These are phyloP conservation scores for Coryphaenoides rupestris DNA, from an alignment of 2,113 vertebrate genomes.

Conservation along the genomic window DNA sequence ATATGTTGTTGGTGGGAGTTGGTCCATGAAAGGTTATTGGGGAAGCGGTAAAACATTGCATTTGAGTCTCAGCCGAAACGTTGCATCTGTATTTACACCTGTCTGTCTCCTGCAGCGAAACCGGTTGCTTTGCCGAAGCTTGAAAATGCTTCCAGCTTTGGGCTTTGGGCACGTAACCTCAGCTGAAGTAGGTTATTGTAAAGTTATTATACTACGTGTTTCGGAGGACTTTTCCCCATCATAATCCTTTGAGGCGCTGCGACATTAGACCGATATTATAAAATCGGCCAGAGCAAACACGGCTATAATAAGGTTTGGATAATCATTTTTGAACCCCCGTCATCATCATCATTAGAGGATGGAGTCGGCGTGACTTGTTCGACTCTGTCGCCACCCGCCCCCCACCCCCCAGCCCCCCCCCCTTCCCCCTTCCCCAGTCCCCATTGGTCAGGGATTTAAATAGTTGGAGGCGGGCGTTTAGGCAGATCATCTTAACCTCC, in stretches of 20 bases:
- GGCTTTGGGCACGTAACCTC: too few relatives aligned
- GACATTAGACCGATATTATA: constrained; percentile 59
- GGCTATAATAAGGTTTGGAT: constrained; percentile 55
- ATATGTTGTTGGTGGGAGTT: not conserved
- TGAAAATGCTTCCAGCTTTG: too few relatives aligned
- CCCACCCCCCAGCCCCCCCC: not conserved
- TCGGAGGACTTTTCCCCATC: constrained; percentile 34
- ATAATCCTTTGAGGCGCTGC: constrained; percentile 60
- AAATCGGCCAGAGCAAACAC: constrained; percentile 58
- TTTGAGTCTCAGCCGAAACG: not conserved
- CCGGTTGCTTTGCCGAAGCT: too few relatives aligned
- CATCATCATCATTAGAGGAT: constrained; percentile 30
- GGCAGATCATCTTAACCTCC: not conserved
- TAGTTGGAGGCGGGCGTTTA: constrained; percentile 13
- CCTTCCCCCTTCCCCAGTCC: constrained; percentile 16
- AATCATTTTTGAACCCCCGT: constrained; percentile 53
- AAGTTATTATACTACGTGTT: too few relatives aligned
- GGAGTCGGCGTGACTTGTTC: constrained; percentile 39
- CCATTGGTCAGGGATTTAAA: constrained; percentile 24
- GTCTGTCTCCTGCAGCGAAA: too few relatives aligned
- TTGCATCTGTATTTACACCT: too few relatives aligned
- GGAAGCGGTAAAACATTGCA: not conserved
- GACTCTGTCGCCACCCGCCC: too few relatives aligned
- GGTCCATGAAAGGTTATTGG: not conserved
- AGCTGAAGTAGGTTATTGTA: too few relatives aligned